Conservation (phyloP, 2,797 vertebrate species). For the Valencia hispanica region DNA sequence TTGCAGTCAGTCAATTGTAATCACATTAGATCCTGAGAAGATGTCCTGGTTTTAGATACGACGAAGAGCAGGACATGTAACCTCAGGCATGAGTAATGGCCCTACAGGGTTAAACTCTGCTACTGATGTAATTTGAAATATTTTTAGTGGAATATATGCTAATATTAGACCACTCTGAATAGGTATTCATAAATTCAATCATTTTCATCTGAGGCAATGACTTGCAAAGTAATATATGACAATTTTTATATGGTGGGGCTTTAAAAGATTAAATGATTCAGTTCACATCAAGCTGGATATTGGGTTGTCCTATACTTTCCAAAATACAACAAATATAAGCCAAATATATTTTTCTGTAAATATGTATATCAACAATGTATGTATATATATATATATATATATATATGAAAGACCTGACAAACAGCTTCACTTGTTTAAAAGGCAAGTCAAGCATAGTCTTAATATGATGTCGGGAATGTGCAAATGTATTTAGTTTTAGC, state of each 20-base stretch:
- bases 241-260: slow-evolving; percentile 27
- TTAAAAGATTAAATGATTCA: background rate
- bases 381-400: background rate
- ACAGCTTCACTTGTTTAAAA: slow-evolving; percentile 22
- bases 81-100: slow-evolving; percentile 77
- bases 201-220: slow-evolving; percentile 53
- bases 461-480: slow-evolving; percentile 20
- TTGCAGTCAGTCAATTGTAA: slow-evolving; percentile 81
- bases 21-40: slow-evolving; percentile 72
- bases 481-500: slow-evolving; percentile 17
- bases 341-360: background rate
- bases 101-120: slow-evolving; percentile 48
- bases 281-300: background rate
- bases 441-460: slow-evolving; percentile 31
- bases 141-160: slow-evolving; percentile 67
- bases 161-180: slow-evolving; percentile 55
- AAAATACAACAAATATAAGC: background rate
- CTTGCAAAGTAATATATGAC: slow-evolving; percentile 40
- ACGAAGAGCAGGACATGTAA: slow-evolving; percentile 63
- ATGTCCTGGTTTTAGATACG: slow-evolving; percentile 70
- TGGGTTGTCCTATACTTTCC: background rate
- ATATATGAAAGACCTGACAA: background rate
- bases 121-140: slow-evolving; percentile 66
- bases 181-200: slow-evolving; percentile 61
- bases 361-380: too few relatives aligned